Base-by-base conservation (phyloP, 2,797 vertebrate genomes). In the Sebastes matsubarae region DNA sequence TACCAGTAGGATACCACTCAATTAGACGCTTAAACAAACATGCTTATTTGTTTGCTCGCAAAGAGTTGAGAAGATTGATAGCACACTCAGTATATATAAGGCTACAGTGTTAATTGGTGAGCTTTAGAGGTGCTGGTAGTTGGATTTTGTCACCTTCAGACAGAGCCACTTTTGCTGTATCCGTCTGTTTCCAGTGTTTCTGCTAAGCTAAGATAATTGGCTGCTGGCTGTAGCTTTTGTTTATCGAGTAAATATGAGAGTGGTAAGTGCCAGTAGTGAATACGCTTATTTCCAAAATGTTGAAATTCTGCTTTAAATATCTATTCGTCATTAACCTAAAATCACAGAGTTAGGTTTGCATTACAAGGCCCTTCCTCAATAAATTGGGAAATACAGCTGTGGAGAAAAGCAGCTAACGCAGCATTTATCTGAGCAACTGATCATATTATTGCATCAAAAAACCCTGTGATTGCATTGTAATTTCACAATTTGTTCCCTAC, bases 361-460 rank as follows among this genome's bases (percentile, higher is more conserved):
- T 42, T 42, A 42, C 38, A 54, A 55, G 50, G 20, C 1, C 7
- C 27, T 55, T 54, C 36, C 76, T 30, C 54, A 58, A 42, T 11
- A 68, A 32, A 70, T 54, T 58, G 58, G n/a, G 75, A 81, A 84
- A 70, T 72, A 61, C 27, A 24, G 4, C 20, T n/a, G 14, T 30
- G 8, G 54, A 54, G 12, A 76, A 71, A 83, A 77, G 8, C 16
- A 30, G 72, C 78, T 59, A 18, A 64, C 18, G 0, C 75, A 86
- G 76, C 73, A 68, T 68, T 72, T 71, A 20, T 55, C 8, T 68
- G 22, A 16, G 14, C 32, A 65, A 11, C 22, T 27, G 9, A 46
- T 55, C 20, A 55, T 32, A 27, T 36, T 20, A 25, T 58, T 74
- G 50, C 68, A 68, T 46, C 1, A 36, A 36, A 16, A 52, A 57